phyloP scores from a whole-genome alignment of 2,797 vertebrate genomes.

The Odontamblyopus rebecca region DNA sequence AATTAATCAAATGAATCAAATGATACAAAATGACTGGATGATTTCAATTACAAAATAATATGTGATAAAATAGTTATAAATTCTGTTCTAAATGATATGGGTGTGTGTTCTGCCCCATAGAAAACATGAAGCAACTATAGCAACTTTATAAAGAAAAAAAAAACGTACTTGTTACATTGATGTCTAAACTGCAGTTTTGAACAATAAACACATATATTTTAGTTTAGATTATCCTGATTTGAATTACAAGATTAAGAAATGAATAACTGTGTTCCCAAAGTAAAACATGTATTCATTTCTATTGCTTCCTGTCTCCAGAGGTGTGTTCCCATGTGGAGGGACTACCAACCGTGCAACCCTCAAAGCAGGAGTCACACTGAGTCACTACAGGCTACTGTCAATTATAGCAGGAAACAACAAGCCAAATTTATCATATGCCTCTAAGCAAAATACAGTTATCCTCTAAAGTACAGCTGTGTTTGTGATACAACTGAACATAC shows the following conservation, averaged over 20 bases:
- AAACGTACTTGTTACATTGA: background rate
- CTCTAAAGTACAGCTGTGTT: background rate
- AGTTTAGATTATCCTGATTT: background rate
- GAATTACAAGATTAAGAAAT: background rate
- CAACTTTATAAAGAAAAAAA: background rate
- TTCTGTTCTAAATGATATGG: background rate
- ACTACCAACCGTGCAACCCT: background rate
- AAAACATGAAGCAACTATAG: background rate
- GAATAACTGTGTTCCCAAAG: background rate
- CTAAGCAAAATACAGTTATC: background rate
- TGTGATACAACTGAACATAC: background rate
- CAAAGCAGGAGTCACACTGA: background rate
- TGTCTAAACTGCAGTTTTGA: background rate
- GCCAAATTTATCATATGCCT: slow-evolving; percentile 2
- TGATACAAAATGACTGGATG: too few relatives aligned
- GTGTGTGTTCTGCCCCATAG: too few relatives aligned
- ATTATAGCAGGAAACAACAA: slow-evolving; percentile 1
- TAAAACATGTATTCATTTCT: too few relatives aligned
- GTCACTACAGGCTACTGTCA: slow-evolving; percentile 8
- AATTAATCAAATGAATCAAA: background rate
- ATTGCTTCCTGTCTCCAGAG: background rate
- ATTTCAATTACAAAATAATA: background rate
- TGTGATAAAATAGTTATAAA: too few relatives aligned
- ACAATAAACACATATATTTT: too few relatives aligned
- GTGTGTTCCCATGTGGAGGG: background rate